Evolutionary conservation across 1,140 invertebrate species (phyloP).

Genomic region (Rhopalosiphum maidis): DNA sequence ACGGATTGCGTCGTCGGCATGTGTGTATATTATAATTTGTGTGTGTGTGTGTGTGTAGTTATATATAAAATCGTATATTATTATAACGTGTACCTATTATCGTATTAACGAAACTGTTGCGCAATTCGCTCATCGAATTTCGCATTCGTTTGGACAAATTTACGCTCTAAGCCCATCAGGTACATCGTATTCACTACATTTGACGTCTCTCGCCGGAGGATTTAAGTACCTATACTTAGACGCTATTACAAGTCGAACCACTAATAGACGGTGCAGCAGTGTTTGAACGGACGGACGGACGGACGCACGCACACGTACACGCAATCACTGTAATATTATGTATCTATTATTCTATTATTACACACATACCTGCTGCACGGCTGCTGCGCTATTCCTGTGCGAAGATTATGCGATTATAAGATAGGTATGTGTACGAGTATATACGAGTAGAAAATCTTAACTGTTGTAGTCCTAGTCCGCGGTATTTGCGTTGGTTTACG

Average conservation of each 20-base stretch:
- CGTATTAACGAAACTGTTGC: neutral
- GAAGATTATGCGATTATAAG: neutral
- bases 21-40: neutral
- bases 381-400: neutral
- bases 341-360: constrained; percentile 2
- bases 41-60: neutral
- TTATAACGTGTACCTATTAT: neutral
- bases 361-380: neutral
- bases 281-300: neutral
- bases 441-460: neutral
- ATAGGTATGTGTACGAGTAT: neutral
- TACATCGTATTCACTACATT: neutral
- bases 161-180: neutral
- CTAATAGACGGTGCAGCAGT: neutral
- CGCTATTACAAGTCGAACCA: neutral
- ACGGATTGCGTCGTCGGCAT: constrained; percentile 4
- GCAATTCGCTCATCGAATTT: constrained; percentile 5
- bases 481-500: neutral
- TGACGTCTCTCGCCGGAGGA: neutral
- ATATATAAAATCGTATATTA: neutral
- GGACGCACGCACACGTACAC: too few species aligned
- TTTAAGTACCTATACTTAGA: neutral
- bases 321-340: neutral
- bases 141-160: neutral
- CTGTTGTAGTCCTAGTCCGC: neutral